phyloP scores from a whole-genome alignment of 1,140 invertebrate genomes.

The Drosophila rhopaloa region DNA sequence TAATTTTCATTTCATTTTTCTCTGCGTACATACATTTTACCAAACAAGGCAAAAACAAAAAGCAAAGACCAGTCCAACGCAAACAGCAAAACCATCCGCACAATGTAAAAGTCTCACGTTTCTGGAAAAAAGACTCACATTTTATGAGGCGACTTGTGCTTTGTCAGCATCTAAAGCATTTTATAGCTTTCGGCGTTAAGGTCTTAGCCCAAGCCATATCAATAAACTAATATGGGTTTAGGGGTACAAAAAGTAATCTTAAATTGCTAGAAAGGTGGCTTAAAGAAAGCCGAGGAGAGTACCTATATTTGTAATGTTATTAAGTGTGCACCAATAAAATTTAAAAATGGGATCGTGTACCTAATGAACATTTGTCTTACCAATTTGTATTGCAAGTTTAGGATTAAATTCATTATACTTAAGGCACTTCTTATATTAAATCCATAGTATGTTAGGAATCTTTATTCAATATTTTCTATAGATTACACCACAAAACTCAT shows the following conservation, averaged over 20 bases:
- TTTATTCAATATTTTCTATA: too few relatives aligned
- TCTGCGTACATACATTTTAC: constrained; percentile 23
- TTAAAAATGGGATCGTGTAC: too few relatives aligned
- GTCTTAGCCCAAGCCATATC: constrained; percentile 40
- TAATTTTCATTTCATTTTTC: constrained; percentile 59
- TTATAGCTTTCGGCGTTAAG: constrained; percentile 42
- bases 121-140: constrained; percentile 35
- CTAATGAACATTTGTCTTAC: too few relatives aligned
- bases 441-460: background rate
- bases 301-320: background rate
- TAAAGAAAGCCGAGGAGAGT: background rate
- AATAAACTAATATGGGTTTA: constrained; percentile 36
- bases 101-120: constrained; percentile 61
- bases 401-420: too few relatives aligned
- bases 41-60: constrained; percentile 26
- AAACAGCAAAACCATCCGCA: constrained; percentile 21
- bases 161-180: constrained; percentile 60
- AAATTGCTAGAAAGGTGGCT: background rate
- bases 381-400: too few relatives aligned
- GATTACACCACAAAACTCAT: too few relatives aligned
- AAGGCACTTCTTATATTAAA: background rate
- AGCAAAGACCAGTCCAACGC: background rate
- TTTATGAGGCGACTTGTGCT: constrained; percentile 57
- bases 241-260: background rate
- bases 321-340: background rate